Evolutionary conservation across 2,797 vertebrate genomes (phyloP).

Genomic region (Erpetoichthys calabaricus): DNA sequence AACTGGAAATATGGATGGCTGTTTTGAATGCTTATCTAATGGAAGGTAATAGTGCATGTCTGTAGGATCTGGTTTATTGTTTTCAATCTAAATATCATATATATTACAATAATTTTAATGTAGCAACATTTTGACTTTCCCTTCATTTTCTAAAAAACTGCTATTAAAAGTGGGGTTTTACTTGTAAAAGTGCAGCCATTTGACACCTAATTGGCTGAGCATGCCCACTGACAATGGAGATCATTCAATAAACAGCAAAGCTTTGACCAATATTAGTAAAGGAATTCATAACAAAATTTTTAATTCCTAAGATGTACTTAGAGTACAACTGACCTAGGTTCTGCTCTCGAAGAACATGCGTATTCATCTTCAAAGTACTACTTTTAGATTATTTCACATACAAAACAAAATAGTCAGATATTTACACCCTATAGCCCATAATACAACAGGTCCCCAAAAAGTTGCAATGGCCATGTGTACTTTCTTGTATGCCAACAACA

Average conservation of each 20-base stretch:
- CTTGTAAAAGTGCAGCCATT: constrained; percentile 15
- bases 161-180: too few species aligned
- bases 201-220: constrained; percentile 26
- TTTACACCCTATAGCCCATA: constrained; percentile 48
- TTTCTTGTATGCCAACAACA: constrained; percentile 24
- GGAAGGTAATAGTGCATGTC: too few species aligned
- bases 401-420: constrained; percentile 58
- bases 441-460: constrained; percentile 35
- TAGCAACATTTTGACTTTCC: too few species aligned
- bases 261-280: constrained; percentile 43
- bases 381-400: constrained; percentile 50
- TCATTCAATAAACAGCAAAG: constrained; percentile 28
- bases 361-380: constrained; percentile 55
- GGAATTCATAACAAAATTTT: constrained; percentile 56
- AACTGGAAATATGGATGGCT: too few species aligned
- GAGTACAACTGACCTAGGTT: constrained; percentile 31
- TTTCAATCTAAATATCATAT: too few species aligned
- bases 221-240: constrained; percentile 23
- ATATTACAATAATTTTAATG: too few species aligned
- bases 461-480: constrained; percentile 24
- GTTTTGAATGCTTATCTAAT: too few species aligned
- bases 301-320: constrained; percentile 44
- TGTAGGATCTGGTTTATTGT: too few species aligned
- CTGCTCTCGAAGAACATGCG: constrained; percentile 46
- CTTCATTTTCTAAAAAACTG: too few species aligned